Conservation (phyloP, 2,888 invertebrate species). For the Galeopsomyia nigrocyanea region DNA sequence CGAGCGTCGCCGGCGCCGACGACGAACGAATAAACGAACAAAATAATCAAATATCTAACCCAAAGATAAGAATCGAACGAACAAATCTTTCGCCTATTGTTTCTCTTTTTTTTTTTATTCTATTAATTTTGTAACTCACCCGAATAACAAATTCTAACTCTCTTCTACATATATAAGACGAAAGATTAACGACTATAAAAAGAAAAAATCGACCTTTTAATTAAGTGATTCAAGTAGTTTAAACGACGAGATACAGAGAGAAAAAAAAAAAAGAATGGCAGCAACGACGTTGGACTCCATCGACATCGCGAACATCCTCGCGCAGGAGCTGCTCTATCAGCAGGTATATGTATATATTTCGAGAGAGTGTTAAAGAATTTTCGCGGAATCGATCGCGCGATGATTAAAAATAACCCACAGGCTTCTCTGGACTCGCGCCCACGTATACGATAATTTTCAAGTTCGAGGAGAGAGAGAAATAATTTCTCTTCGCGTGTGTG, state of each 20-base stretch:
- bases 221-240: background rate
- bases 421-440: background rate
- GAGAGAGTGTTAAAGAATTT: background rate
- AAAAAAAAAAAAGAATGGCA: constrained; percentile 53
- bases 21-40: constrained; percentile 47
- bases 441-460: constrained; percentile 35
- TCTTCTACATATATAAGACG: background rate
- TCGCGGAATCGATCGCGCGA: no score
- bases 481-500: background rate
- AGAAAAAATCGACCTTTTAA: background rate
- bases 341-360: constrained; percentile 73
- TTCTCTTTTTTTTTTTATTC: no score
- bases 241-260: background rate
- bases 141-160: no score
- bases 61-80: background rate
- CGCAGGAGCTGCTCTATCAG: constrained; percentile 87
- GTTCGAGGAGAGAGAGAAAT: constrained; percentile 28
- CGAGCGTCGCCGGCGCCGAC: constrained; percentile 45
- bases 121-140: no score
- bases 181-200: background rate
- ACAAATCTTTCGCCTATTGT: no score
- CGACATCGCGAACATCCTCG: constrained; percentile 88
- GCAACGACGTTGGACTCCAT: constrained; percentile 78
- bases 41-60: constrained; percentile 51
- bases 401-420: constrained; percentile 25